These are phyloP conservation scores for Hyperoplus lanceolatus DNA, from an alignment of 2,797 vertebrate genomes.

Conservation along the genomic window DNA sequence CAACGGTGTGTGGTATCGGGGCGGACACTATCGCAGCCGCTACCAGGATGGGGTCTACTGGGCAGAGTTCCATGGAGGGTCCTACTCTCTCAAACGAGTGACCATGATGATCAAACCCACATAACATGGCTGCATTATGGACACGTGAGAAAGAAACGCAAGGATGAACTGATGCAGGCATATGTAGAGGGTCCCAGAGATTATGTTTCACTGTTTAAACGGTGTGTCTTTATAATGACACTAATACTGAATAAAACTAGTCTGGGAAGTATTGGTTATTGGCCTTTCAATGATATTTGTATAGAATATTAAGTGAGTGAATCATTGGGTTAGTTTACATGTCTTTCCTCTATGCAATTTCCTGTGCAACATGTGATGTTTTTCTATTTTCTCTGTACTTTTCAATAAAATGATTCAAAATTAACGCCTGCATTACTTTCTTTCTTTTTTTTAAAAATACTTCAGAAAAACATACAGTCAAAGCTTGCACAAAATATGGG, in stretches of 20 bases:
- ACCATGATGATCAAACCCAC: slow-evolving; percentile 90
- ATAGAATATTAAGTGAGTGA: too few species aligned
- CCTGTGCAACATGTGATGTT: not conserved
- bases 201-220: slow-evolving; percentile 10
- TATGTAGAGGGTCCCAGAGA: not conserved
- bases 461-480: not conserved
- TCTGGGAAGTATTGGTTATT: not conserved
- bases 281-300: not conserved
- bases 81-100: slow-evolving; percentile 91
- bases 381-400: slow-evolving; percentile 17
- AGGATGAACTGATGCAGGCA: not conserved
- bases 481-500: not conserved
- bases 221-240: slow-evolving; percentile 2
- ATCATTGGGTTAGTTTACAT: not conserved
- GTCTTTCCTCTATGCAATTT: slow-evolving; percentile 5
- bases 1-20: slow-evolving; percentile 93
- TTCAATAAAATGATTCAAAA: slow-evolving; percentile 42
- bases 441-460: not conserved
- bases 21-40: slow-evolving; percentile 92
- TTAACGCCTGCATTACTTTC: not conserved
- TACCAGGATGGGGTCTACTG: slow-evolving; percentile 95
- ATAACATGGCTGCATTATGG: slow-evolving; percentile 36
- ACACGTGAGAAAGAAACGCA: not conserved
- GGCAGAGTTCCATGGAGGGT: slow-evolving; percentile 92
- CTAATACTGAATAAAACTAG: not conserved